Conservation (phyloP, 2,888 invertebrate genomes). For the Achlya flavicornis region DNA sequence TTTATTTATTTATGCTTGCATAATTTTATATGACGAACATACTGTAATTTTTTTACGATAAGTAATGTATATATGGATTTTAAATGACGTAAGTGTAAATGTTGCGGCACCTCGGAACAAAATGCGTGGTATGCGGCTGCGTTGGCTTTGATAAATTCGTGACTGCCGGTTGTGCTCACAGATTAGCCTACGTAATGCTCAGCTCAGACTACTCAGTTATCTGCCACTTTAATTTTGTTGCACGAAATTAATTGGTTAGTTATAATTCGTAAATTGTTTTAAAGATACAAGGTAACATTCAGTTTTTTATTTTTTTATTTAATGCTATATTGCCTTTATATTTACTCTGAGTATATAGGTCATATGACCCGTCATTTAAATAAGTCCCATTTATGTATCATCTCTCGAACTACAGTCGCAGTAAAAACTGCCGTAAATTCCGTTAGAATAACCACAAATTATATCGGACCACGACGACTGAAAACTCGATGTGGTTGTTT, state of each 20-base stretch:
- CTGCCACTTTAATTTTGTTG: conserved; percentile 30
- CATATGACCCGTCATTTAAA: too few relatives aligned
- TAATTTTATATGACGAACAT: neutral
- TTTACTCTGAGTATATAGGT: too few relatives aligned
- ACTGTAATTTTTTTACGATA: neutral
- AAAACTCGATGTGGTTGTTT: conserved; percentile 65
- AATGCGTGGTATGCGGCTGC: conserved; percentile 53
- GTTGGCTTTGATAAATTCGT: conserved; percentile 40
- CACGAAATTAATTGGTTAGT: conserved; percentile 1
- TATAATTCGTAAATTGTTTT: neutral
- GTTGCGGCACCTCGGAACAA: conserved; percentile 22
- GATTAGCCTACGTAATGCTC: conserved; percentile 51
- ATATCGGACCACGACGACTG: conserved; percentile 50
- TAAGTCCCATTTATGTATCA: too few relatives aligned
- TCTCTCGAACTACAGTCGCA: conserved; percentile 15
- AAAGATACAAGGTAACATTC: too few relatives aligned
- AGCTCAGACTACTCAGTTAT: conserved; percentile 29
- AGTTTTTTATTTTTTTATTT: too few relatives aligned
- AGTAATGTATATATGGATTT: neutral
- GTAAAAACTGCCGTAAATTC: conserved; percentile 42
- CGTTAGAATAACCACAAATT: conserved; percentile 66
- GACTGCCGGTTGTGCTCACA: conserved; percentile 33
- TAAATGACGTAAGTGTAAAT: conserved; percentile 6
- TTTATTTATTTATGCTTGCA: neutral
- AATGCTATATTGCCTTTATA: too few relatives aligned